Evolutionary conservation across 1,140 invertebrate genomes (phyloP).

Genomic region (Hyles euphorbiae): DNA sequence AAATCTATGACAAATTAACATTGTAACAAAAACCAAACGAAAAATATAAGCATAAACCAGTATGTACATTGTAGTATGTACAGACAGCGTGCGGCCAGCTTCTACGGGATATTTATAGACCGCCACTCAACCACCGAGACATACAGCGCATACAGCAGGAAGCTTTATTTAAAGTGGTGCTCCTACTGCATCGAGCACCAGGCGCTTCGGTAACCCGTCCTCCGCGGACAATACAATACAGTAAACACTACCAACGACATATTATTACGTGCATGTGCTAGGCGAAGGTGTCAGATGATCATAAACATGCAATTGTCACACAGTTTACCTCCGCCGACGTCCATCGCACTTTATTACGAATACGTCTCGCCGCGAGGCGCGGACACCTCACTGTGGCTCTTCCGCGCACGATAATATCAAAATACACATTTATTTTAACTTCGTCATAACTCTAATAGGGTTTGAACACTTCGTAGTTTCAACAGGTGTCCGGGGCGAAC

Average conservation of each 20-base stretch:
- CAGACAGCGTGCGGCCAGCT: conserved; percentile 24
- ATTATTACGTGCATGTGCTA: conserved; percentile 50
- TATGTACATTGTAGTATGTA: background rate
- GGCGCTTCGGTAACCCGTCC: background rate
- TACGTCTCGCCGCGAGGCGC: conserved; percentile 32
- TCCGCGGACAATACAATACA: background rate
- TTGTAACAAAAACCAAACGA: background rate
- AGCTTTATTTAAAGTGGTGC: too few species aligned
- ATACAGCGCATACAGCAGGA: background rate
- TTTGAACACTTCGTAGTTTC: conserved; percentile 45
- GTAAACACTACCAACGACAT: conserved; percentile 10
- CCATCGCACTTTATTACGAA: conserved; percentile 58
- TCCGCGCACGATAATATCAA: conserved; percentile 44
- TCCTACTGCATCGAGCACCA: too few species aligned
- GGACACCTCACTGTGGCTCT: conserved; percentile 56
- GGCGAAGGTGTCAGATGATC: conserved; percentile 42
- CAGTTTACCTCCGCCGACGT: conserved; percentile 68
- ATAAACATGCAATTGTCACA: conserved; percentile 56
- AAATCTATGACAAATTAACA: background rate
- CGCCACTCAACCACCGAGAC: conserved; percentile 42
- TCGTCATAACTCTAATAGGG: conserved; percentile 46
- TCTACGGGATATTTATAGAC: conserved; percentile 57
- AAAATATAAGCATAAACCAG: background rate
- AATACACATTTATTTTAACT: conserved; percentile 58
- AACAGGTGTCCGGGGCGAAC: conserved; percentile 38